phyloP scores from a whole-genome alignment of 2,113 vertebrate species.

The Leptobrachium leishanense region DNA sequence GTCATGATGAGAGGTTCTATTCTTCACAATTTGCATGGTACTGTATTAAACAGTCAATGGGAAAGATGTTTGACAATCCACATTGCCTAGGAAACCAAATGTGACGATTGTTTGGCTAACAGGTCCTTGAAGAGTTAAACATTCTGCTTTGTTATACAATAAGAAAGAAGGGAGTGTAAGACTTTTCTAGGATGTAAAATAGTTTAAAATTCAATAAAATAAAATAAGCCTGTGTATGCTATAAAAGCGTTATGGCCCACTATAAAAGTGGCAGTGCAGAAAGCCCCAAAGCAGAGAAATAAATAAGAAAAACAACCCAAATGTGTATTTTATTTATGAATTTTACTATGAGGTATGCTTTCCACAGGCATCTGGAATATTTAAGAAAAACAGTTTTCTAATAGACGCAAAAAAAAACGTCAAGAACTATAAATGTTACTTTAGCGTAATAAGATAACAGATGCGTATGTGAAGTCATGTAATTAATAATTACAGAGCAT shows the following conservation, averaged over 20 bases:
- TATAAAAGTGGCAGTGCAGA: not conserved
- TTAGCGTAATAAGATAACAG: not conserved
- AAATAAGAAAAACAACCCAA: not conserved
- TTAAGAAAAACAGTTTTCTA: slow-evolving; percentile 13
- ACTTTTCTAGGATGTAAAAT: not conserved
- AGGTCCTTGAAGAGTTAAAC: not conserved
- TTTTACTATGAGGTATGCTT: not conserved
- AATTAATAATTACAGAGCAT: slow-evolving; percentile 16
- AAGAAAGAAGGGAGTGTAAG: not conserved
- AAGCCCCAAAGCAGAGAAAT: not conserved
- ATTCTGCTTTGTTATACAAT: not conserved
- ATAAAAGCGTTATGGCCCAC: not conserved
- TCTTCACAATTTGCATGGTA: too few relatives aligned
- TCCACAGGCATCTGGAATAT: slow-evolving; percentile 1
- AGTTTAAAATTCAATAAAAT: not conserved
- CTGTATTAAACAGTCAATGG: too few relatives aligned
- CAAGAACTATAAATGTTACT: not conserved
- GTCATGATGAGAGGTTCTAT: too few relatives aligned
- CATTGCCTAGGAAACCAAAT: too few relatives aligned
- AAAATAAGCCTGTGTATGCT: not conserved
- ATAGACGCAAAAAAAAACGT: slow-evolving; percentile 10
- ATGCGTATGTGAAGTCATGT: not conserved
- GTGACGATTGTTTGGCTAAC: too few relatives aligned
- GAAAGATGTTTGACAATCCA: too few relatives aligned
- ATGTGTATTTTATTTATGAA: slow-evolving; percentile 1